These are phyloP conservation scores for Microplitis deprimator DNA, from an alignment of 2,888 invertebrate genomes.

Conservation along the genomic window DNA sequence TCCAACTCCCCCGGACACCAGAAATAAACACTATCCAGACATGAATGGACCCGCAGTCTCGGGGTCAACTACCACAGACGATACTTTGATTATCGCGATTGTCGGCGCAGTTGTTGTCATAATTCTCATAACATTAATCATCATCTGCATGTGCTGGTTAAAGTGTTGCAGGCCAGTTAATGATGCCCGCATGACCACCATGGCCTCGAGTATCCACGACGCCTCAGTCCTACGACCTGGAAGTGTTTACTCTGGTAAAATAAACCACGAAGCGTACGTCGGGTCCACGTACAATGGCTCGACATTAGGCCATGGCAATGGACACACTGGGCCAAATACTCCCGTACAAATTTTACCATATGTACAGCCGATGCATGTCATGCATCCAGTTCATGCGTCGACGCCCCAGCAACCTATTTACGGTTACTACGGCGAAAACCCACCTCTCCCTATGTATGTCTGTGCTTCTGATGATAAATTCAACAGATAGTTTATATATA, in stretches of 20 bases:
- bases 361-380: conserved; percentile 65
- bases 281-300: conserved; percentile 61
- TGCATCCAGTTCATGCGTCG: conserved; percentile 57
- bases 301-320: conserved; percentile 62
- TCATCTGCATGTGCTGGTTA: conserved; percentile 89
- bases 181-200: conserved; percentile 63
- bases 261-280: conserved; percentile 64
- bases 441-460: conserved; percentile 64
- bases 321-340: conserved; percentile 53
- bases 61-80: conserved; percentile 82
- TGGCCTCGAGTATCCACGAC: conserved; percentile 66
- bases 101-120: conserved; percentile 94
- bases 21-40: conserved; percentile 74
- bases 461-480: conserved; percentile 65
- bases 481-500: conserved; percentile 59
- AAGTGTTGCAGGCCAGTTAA: conserved; percentile 75
- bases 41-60: conserved; percentile 67
- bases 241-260: conserved; percentile 65
- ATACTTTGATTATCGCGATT: conserved; percentile 94
- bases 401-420: conserved; percentile 62
- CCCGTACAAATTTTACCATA: conserved; percentile 67
- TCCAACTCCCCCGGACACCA: conserved; percentile 78
- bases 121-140: conserved; percentile 88
- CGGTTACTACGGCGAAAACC: conserved; percentile 62
- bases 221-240: conserved; percentile 66